Base-by-base conservation (phyloP, 2,113 vertebrate species). In the Poeciliopsis occidentalis region DNA sequence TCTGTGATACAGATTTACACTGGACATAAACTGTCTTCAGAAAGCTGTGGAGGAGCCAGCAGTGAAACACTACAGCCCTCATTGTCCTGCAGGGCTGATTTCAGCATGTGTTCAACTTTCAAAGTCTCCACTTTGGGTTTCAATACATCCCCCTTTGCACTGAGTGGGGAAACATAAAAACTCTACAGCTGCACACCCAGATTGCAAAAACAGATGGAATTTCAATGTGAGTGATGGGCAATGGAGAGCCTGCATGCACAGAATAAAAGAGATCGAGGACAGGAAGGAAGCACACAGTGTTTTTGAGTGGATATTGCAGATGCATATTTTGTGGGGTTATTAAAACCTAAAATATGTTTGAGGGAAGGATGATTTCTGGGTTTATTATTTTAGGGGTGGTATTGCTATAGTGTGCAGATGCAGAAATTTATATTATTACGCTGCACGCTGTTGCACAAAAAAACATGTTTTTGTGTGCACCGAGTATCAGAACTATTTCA, bases 191-290 rank as follows among this genome's bases (percentile, higher is more conserved):
- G 83, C 60, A 64, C 64, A 68, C 76, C 70, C 81, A 89, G 84
- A 82, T 75, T 89, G 88, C 62, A 72, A 60, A 82, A 85, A 81
- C 85, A 88, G 87, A 93, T 83, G 87, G 88, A 88, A 84, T 86
- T 85, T 87, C 83, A 88, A 76, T 85, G 76, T 85, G 90, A 93
- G 70, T 73, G 87, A 87, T 71, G 51, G 80, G 79, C 60, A 27
- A 73, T 17, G 64, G 67, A 81, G 74, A 79, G 71, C 37, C 78
- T 32, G 80, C 71, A 79, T 80, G 76, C 73, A 69, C 34, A 64
- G 80, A 87, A 80, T 85, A 80, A 78, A 81, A 85, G 65, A 74
- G 81, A 82, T 61, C 12, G 82, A 73, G 41, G 69, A 29, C 39
- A 34, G 54, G 71, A 15, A 47, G 27, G 32, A 69, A 32, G n/a